These are phyloP conservation scores for Tor tambroides DNA, from an alignment of 2,113 vertebrate genomes.

Conservation along the genomic window DNA sequence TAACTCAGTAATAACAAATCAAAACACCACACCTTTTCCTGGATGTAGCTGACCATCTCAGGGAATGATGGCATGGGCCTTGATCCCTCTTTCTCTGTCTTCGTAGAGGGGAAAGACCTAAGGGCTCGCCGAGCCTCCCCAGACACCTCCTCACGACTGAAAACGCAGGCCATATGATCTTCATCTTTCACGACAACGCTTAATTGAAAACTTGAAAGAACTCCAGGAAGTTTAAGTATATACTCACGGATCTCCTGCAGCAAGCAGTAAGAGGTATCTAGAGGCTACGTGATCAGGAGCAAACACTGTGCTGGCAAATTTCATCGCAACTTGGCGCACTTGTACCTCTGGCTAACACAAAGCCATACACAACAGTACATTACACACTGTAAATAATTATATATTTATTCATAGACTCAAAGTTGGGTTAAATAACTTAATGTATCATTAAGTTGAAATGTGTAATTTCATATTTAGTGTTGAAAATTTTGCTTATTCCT, in stretches of 20 bases:
- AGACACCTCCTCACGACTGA: conserved; percentile 91
- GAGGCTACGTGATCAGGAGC: conserved; percentile 93
- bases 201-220: neutral
- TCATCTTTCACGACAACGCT: neutral
- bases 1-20: neutral
- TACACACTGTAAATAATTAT: neutral
- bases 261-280: conserved; percentile 93
- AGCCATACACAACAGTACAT: neutral
- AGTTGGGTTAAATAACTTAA: neutral
- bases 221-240: neutral
- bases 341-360: conserved; percentile 91
- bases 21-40: conserved; percentile 86
- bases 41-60: conserved; percentile 95
- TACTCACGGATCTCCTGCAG: conserved; percentile 97
- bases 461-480: neutral
- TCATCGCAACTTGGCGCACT: conserved; percentile 97
- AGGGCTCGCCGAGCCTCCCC: conserved; percentile 90
- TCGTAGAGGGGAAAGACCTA: conserved; percentile 80
- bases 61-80: conserved; percentile 93
- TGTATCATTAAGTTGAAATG: neutral
- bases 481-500: neutral
- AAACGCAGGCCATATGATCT: neutral
- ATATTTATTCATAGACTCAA: neutral
- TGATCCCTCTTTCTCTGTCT: conserved; percentile 81
- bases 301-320: conserved; percentile 95